Evolutionary conservation across 1,140 invertebrate species (phyloP).

Genomic region (Parapsyche elsis): DNA sequence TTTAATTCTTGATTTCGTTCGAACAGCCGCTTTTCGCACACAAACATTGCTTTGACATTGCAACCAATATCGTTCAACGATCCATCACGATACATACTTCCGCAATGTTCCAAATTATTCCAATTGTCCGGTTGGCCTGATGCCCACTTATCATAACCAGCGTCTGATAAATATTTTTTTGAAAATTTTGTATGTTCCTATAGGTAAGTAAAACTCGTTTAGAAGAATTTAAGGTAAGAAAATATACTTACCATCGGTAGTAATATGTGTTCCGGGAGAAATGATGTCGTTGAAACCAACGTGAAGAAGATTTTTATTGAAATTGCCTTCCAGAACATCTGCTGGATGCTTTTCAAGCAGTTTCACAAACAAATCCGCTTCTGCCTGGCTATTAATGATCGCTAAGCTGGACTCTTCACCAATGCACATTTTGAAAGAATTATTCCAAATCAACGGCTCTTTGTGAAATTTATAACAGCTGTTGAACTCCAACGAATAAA

Average conservation of each 20-base stretch:
- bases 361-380: conserved; percentile 43
- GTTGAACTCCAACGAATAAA: not conserved
- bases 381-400: conserved; percentile 55
- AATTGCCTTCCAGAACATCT: conserved; percentile 48
- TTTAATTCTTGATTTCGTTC: too few species aligned
- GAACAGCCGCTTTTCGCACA: conserved; percentile 58
- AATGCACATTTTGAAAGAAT: conserved; percentile 56
- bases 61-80: conserved; percentile 58
- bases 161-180: conserved; percentile 58
- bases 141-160: conserved; percentile 60
- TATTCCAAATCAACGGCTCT: conserved; percentile 52
- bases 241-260: conserved; percentile 57
- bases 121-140: conserved; percentile 57
- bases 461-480: conserved; percentile 59
- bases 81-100: conserved; percentile 56
- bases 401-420: conserved; percentile 57
- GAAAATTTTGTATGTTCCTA: too few species aligned
- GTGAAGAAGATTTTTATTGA: conserved; percentile 54
- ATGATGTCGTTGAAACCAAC: conserved; percentile 58
- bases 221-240: not conserved
- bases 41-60: conserved; percentile 56
- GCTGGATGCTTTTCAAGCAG: conserved; percentile 47
- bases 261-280: conserved; percentile 56
- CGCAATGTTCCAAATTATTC: conserved; percentile 58
- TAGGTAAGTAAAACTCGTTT: too few species aligned